phyloP scores from a whole-genome alignment of 2,888 invertebrate species.

The Cantharis rufa region DNA sequence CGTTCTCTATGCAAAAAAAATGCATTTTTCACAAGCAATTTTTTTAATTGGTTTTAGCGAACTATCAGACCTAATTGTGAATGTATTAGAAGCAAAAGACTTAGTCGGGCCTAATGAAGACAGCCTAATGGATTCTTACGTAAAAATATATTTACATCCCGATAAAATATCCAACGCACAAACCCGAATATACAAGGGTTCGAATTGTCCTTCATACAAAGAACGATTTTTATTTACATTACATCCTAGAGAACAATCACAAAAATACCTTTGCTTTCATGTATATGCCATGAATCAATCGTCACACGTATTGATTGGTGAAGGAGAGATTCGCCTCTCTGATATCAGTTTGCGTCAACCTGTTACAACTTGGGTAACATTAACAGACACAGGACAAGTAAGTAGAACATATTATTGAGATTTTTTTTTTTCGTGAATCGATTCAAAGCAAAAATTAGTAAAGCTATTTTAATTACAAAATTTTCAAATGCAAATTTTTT shows the following conservation, averaged over 20 bases:
- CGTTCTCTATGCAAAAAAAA: too few species aligned
- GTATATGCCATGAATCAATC: constrained; percentile 68
- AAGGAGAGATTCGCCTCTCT: constrained; percentile 69
- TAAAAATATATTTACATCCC: constrained; percentile 74
- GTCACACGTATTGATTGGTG: constrained; percentile 67
- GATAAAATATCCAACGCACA: constrained; percentile 71
- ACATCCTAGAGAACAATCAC: constrained; percentile 62
- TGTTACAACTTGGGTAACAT: constrained; percentile 77
- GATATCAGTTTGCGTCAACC: constrained; percentile 68
- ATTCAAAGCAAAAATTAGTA: too few species aligned
- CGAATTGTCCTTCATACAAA: constrained; percentile 75
- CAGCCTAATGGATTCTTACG: constrained; percentile 71
- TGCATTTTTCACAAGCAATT: too few species aligned
- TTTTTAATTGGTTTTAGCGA: constrained; percentile 45
- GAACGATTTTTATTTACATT: constrained; percentile 74
- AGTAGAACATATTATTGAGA: not conserved
- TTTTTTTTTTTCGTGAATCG: too few species aligned
- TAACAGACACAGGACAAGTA: constrained; percentile 74
- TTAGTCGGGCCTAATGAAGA: constrained; percentile 65
- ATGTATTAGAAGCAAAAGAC: constrained; percentile 77
- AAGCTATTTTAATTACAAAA: too few species aligned
- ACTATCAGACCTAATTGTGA: constrained; percentile 65
- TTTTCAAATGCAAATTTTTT: too few species aligned
- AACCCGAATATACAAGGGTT: constrained; percentile 70
- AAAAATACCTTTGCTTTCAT: constrained; percentile 68